Evolutionary conservation across 2,888 invertebrate genomes (phyloP).

Genomic region (Zaprionus obscuricornis): DNA sequence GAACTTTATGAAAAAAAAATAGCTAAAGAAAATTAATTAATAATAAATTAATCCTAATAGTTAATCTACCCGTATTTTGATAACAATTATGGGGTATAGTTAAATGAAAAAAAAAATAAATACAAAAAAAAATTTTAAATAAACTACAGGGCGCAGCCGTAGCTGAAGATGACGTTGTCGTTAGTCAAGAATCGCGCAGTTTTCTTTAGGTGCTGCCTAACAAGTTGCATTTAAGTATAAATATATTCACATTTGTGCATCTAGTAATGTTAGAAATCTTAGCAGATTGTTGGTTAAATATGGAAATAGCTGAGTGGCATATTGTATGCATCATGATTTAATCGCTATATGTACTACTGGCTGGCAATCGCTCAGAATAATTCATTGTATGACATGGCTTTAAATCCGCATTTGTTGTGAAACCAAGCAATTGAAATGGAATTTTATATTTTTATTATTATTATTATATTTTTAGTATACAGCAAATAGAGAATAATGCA

Average conservation of each 20-base stretch:
- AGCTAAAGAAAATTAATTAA: too few species aligned
- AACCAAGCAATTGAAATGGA: too few species aligned
- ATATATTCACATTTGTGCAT: slow-evolving; percentile 34
- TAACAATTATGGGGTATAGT: too few species aligned
- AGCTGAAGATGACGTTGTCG: slow-evolving; percentile 68
- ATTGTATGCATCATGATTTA: slow-evolving; percentile 54
- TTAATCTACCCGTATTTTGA: too few species aligned
- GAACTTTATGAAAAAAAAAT: too few species aligned
- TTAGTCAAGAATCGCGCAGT: slow-evolving; percentile 66
- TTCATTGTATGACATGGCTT: slow-evolving; percentile 9
- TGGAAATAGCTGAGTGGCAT: slow-evolving; percentile 31
- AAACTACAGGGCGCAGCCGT: slow-evolving; percentile 57
- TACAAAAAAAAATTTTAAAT: slow-evolving; percentile 24
- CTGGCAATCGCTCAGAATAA: slow-evolving; percentile 25
- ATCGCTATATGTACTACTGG: slow-evolving; percentile 26
- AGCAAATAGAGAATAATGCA: too few species aligned
- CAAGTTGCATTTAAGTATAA: slow-evolving; percentile 66
- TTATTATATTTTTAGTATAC: too few species aligned
- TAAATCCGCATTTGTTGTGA: too few species aligned
- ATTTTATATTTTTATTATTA: too few species aligned
- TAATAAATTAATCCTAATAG: too few species aligned
- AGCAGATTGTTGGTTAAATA: slow-evolving; percentile 45
- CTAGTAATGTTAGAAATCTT: slow-evolving; percentile 23
- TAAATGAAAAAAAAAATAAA: slow-evolving; percentile 9
- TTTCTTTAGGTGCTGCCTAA: slow-evolving; percentile 48